Base-by-base conservation (phyloP, 1,140 invertebrate genomes). In the Diabrotica undecimpunctata region DNA sequence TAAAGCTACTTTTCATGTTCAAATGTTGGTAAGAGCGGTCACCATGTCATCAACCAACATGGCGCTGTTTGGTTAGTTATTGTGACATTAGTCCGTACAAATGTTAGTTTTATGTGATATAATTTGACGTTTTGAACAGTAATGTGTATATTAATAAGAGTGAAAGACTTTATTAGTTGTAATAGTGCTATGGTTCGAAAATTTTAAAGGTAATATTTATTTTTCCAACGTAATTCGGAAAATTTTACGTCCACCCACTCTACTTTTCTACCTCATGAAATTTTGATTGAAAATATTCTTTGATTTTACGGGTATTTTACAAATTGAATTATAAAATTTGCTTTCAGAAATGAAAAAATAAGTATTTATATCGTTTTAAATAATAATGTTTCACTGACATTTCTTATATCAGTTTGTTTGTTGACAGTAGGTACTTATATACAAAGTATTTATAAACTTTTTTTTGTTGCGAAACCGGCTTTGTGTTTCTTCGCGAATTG, bases 201-300 rank as follows among this genome's bases (percentile, higher is more conserved):
- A 54, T 51, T 41, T n/a, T 39, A 38, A 66, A 61, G 64, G 64
- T 66, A 61, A 61, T 58, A 12, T 56, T 61, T 61, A 41, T 61
- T 61, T 54, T 61, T 55, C 39, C 61, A 53, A 54, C 53, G 54
- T 50, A 55, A 59, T 65, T 66, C 54, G 57, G 35, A 54, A 55
- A 54, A 55, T 59, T 60, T 56, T 56, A 66, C 41, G 41, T 56
- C 64, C 64, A 60, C 64, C 64, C 64, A 66, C 64, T 61, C 64
- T 35, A 61, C 25, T 61, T 66, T 12, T 12, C 41, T 37, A 46
- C 59, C 70, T 70, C 66, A 72, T 72, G 70, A 70, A 66, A 70
- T 64, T 72, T 70, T 66, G 59, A 57, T 52, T 65, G 62, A 51
- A 37, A 39, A 70, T 69, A 66, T 72, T 53, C 36, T 46, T 10